Evolutionary conservation across 2,113 vertebrate species (phyloP), one percentile per base, ranked within the genome.

Genomic region (Phoxinus phoxinus): DNA sequence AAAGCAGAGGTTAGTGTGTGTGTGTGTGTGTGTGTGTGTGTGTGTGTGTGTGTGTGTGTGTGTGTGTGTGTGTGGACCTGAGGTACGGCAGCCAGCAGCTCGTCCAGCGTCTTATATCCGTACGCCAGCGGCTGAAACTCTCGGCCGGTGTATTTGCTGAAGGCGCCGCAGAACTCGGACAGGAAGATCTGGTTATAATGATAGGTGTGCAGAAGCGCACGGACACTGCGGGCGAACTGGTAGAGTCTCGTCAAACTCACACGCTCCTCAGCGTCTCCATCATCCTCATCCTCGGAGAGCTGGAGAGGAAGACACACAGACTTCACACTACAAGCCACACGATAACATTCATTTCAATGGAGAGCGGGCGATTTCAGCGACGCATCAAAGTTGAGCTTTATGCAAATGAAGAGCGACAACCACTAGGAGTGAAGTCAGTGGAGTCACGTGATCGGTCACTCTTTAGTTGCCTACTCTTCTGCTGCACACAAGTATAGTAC

Each of bases 151-250:
- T 97, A 98, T 90, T 99, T 99, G 93, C 90, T 93, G 35, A 98
- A 99, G 21, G 97, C 97, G 37, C 92, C 85, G 6, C 94, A 91
- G 90, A 99, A 99, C 86, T 99, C 98, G 0, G 96, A 96, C 82
- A 99, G 94, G 91, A 99, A 99, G 90, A 99, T 97, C 93, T 99
- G 98, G 92, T 98, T 97, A 92, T 99, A 99, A 86, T 99, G 98
- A 90, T 99, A 99, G 7, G 98, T 99, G 88, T 97, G 97, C 81
- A 99, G 96, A 83, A 99, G 92, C 5, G 95, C 95, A 0, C 97
- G 95, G 0, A 98, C 95, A 0, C 95, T 96, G 77, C 97, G 96
- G 44, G 98, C 98, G 90, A 99, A 99, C 92, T 97, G 91, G 86
- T 98, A 99, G 3, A 99, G 95, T 83, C 90, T 92, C 9, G 98